Percentiles rank a stretch among this genome's conserved stretches.
Evolutionary conservation across 2,888 invertebrate genomes (phyloP).

Genomic region (Synergus umbraculus): DNA sequence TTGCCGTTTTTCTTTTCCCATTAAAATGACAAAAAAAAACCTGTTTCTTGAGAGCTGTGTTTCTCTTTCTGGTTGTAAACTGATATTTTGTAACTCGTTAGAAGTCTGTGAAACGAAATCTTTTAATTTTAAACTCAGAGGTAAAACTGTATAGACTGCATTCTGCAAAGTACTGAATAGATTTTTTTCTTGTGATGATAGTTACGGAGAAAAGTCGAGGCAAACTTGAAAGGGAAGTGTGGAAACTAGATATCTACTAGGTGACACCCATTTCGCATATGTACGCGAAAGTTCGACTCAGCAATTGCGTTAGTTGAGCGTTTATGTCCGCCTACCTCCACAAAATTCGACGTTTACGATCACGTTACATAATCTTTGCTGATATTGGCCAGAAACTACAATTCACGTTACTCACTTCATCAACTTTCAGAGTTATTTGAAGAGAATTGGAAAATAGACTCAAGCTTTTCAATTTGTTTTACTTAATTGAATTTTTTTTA

Average conservation of each 20-base stretch:
- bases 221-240: constrained; percentile 31
- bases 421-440: neutral
- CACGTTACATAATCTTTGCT: constrained; percentile 19
- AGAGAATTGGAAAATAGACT: neutral
- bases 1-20: neutral
- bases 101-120: neutral
- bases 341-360: constrained; percentile 31
- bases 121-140: neutral
- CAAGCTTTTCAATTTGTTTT: too few species aligned
- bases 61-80: constrained; percentile 1
- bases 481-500: too few species aligned
- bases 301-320: constrained; percentile 28
- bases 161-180: constrained; percentile 24
- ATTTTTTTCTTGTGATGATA: neutral
- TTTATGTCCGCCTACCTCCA: constrained; percentile 20
- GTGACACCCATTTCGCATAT: constrained; percentile 11
- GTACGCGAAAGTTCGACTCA: constrained; percentile 13
- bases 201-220: constrained; percentile 4
- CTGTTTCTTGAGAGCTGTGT: neutral
- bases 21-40: neutral
- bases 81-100: neutral
- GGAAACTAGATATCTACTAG: constrained; percentile 23
- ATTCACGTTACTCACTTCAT: neutral
- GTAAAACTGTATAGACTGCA: constrained; percentile 5
- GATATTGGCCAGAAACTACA: constrained; percentile 1